Conservation (phyloP, 2,797 vertebrate species). For the Bucorvus abyssinicus region DNA sequence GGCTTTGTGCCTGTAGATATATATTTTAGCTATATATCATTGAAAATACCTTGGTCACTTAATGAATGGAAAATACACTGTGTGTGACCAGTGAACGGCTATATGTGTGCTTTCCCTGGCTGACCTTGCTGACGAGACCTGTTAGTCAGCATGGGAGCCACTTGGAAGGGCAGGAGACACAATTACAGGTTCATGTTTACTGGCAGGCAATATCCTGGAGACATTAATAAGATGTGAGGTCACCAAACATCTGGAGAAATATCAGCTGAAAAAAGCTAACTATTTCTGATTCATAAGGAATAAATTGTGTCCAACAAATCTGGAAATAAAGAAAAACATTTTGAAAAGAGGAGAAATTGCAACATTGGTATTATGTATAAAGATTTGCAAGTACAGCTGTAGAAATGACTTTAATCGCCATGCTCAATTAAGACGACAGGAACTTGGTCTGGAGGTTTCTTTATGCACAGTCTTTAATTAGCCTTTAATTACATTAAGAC, state of each 20-base stretch:
- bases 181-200: conserved; percentile 51
- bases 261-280: conserved; percentile 59
- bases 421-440: background rate
- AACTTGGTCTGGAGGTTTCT: background rate
- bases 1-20: conserved; percentile 23
- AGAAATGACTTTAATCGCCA: background rate
- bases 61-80: conserved; percentile 47
- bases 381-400: conserved; percentile 7
- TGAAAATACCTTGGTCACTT: conserved; percentile 32
- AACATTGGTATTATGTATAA: background rate
- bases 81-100: conserved; percentile 33
- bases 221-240: conserved; percentile 68
- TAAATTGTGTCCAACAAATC: conserved; percentile 62
- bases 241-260: conserved; percentile 71
- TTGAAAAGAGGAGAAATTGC: background rate
- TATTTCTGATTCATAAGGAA: conserved; percentile 47
- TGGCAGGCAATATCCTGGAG: conserved; percentile 59
- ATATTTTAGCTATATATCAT: conserved; percentile 24
- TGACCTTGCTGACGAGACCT: conserved; percentile 60
- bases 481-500: conserved; percentile 32
- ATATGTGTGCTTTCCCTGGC: conserved; percentile 34
- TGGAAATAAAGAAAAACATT: conserved; percentile 40
- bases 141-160: conserved; percentile 34
- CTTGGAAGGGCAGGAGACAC: conserved; percentile 54
- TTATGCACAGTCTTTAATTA: background rate